Evolutionary conservation across 2,888 invertebrate genomes (phyloP).

Genomic region (Mellilla xanthometata): DNA sequence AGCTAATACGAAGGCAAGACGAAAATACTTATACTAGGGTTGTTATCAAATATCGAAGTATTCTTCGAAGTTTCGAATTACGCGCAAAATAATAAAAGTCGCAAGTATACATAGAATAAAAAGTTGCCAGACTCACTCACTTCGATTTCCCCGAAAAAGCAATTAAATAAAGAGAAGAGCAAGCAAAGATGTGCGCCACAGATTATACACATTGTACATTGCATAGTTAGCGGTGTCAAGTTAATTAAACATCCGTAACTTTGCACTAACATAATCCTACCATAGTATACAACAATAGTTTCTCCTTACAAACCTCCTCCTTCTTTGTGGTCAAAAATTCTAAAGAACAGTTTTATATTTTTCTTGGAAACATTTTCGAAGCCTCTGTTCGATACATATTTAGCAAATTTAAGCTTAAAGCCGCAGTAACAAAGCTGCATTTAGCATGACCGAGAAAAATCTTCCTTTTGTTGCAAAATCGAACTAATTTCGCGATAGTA

Average conservation of each 20-base stretch:
- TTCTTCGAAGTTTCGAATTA: too few species aligned
- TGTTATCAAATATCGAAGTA: too few species aligned
- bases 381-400: slow-evolving; percentile 6
- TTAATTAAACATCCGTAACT: slow-evolving; percentile 15
- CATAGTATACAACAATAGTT: slow-evolving; percentile 31
- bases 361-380: slow-evolving; percentile 34
- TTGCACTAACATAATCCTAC: slow-evolving; percentile 8
- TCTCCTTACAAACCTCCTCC: slow-evolving; percentile 23
- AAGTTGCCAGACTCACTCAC: slow-evolving; percentile 1
- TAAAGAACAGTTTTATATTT: slow-evolving; percentile 54
- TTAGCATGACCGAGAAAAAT: neutral
- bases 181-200: neutral
- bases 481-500: slow-evolving; percentile 50
- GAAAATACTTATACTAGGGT: too few species aligned
- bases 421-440: neutral
- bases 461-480: slow-evolving; percentile 62
- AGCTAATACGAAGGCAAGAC: too few species aligned
- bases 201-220: neutral
- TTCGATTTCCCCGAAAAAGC: slow-evolving; percentile 7
- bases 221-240: slow-evolving; percentile 11
- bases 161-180: neutral
- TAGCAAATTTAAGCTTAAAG: neutral
- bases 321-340: slow-evolving; percentile 55
- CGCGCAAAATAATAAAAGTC: too few species aligned
- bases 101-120: neutral